Conservation (phyloP, 2,113 vertebrate genomes). For the Dipodomys spectabilis region DNA sequence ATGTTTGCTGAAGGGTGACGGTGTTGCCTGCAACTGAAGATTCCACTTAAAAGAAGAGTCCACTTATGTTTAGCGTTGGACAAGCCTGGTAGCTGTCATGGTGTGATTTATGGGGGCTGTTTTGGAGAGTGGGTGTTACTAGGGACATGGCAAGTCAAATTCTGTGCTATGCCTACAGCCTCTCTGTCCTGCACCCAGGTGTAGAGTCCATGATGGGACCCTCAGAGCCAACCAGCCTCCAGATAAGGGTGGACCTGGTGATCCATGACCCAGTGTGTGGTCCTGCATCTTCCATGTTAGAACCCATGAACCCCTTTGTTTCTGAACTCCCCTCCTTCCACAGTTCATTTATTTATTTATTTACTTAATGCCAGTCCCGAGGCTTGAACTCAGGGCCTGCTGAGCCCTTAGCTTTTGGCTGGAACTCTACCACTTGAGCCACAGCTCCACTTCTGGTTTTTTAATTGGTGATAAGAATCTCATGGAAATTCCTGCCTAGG, state of each 20-base stretch:
- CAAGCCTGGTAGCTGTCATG: slow-evolving; percentile 86
- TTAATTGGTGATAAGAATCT: no score
- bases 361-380: no score
- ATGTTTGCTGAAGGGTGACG: slow-evolving; percentile 92
- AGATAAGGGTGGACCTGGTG: slow-evolving; percentile 67
- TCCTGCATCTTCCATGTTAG: slow-evolving; percentile 80
- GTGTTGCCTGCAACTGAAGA: slow-evolving; percentile 88
- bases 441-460: no score
- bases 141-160: slow-evolving; percentile 78
- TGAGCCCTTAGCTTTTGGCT: no score
- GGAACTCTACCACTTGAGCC: no score
- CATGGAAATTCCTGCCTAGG: no score
- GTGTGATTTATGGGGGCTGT: slow-evolving; percentile 85
- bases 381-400: no score
- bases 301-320: slow-evolving; percentile 76
- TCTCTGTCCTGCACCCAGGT: slow-evolving; percentile 7
- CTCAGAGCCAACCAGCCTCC: not conserved
- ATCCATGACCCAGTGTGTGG: slow-evolving; percentile 76
- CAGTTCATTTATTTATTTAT: no score
- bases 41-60: slow-evolving; percentile 88
- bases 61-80: slow-evolving; percentile 87
- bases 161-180: not conserved
- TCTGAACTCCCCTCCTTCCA: slow-evolving; percentile 58
- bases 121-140: slow-evolving; percentile 85
- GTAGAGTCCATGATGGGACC: slow-evolving; percentile 34